Conservation (phyloP, 1,140 invertebrate species). For the Ptiloglossa arizonensis region DNA sequence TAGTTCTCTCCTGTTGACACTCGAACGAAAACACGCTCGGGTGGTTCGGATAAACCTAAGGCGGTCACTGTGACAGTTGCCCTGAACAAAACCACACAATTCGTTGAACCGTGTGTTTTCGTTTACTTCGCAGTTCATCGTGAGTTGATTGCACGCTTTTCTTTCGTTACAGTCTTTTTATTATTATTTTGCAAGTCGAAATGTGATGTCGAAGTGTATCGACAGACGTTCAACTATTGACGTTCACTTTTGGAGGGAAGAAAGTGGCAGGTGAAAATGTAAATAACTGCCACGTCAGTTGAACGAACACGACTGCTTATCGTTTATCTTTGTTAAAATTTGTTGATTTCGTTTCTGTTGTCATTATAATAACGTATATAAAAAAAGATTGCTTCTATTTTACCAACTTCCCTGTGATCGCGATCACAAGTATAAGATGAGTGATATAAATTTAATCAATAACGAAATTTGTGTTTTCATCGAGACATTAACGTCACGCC, state of each 20-base stretch:
- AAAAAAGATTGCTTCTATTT: background rate
- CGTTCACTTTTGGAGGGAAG: conserved; percentile 39
- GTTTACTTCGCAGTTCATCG: background rate
- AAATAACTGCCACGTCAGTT: conserved; percentile 26
- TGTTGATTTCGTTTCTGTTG: background rate
- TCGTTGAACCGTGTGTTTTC: conserved; percentile 32
- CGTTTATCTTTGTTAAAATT: background rate
- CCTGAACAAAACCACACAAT: background rate
- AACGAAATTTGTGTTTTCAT: conserved; percentile 55
- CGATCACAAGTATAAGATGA: conserved; percentile 3
- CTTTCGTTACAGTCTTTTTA: background rate
- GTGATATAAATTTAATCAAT: conserved; percentile 48
- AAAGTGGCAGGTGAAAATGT: conserved; percentile 9
- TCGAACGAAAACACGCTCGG: background rate
- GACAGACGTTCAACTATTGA: background rate
- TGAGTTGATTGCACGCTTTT: background rate
- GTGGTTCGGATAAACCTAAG: background rate
- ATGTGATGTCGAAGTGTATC: background rate
- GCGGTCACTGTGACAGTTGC: conserved; percentile 14
- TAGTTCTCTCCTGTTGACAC: background rate
- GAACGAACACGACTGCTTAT: background rate
- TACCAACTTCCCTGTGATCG: background rate
- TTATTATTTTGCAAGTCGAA: background rate
- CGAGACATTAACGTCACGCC: conserved; percentile 18
- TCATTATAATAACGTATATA: background rate